Evolutionary conservation across 2,797 vertebrate genomes (phyloP).

Genomic region (Onychomys leucogaster): DNA sequence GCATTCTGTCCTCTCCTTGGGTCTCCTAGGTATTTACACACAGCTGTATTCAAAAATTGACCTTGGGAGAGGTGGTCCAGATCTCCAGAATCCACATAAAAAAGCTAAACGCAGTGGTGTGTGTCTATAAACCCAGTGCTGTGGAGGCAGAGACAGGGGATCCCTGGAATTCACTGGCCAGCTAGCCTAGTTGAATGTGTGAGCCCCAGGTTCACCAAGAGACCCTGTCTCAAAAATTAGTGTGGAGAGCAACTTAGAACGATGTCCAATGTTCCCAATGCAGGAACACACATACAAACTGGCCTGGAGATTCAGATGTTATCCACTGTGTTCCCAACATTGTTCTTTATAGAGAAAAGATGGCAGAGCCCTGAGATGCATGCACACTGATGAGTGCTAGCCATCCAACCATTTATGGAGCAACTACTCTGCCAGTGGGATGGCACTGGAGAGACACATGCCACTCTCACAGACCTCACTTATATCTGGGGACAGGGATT

Average conservation of each 20-base stretch:
- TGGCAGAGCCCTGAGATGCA: background rate
- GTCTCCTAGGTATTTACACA: fast-evolving
- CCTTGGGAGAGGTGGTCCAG: background rate
- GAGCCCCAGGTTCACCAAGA: background rate
- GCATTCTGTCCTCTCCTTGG: background rate
- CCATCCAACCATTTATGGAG: no score
- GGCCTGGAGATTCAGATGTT: background rate
- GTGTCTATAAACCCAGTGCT: background rate
- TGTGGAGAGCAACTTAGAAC: background rate
- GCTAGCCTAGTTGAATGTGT: background rate
- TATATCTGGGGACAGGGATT: fast-evolving
- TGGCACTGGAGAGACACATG: fast-evolving
- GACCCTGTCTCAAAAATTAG: background rate
- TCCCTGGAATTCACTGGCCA: background rate
- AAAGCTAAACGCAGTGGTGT: background rate
- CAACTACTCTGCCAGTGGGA: background rate
- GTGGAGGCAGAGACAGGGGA: background rate
- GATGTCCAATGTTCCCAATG: background rate
- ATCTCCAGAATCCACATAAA: background rate
- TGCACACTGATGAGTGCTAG: no score
- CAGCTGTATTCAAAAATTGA: background rate
- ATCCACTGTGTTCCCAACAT: background rate
- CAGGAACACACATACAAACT: background rate
- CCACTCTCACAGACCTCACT: background rate
- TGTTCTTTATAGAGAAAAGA: background rate